Percentiles rank a stretch among this genome's conserved stretches.
These are phyloP conservation scores for Hepsetus odoe DNA, from an alignment of 2,113 vertebrate species.

Conservation along the genomic window DNA sequence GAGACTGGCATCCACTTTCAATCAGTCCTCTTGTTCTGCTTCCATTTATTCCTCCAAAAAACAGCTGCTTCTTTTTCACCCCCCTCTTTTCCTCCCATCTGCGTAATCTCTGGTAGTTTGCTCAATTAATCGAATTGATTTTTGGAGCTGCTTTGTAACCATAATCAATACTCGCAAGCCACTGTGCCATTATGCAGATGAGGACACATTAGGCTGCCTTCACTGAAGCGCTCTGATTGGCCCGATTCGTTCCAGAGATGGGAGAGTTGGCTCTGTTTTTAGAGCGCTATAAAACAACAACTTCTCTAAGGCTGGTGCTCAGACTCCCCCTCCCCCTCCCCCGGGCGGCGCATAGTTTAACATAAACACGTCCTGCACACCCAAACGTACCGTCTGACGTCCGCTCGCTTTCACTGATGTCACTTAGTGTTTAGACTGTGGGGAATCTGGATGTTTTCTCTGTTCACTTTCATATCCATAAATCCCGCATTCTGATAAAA, in stretches of 20 bases:
- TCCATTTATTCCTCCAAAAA: slow-evolving; percentile 59
- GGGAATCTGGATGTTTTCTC: too few relatives aligned
- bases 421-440: too few relatives aligned
- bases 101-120: slow-evolving; percentile 64
- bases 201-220: slow-evolving; percentile 56
- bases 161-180: slow-evolving; percentile 65
- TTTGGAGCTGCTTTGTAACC: slow-evolving; percentile 62
- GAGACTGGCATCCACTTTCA: slow-evolving; percentile 52
- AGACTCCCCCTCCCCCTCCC: too few relatives aligned
- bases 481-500: too few relatives aligned
- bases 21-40: slow-evolving; percentile 69
- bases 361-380: too few relatives aligned
- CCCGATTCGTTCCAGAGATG: slow-evolving; percentile 11
- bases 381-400: too few relatives aligned
- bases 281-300: slow-evolving; percentile 16
- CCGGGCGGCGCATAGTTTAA: too few relatives aligned
- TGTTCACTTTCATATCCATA: too few relatives aligned
- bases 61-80: slow-evolving; percentile 62
- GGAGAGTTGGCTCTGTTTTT: slow-evolving; percentile 23
- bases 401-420: too few relatives aligned
- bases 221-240: slow-evolving; percentile 47
- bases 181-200: slow-evolving; percentile 67
- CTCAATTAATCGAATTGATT: slow-evolving; percentile 70
- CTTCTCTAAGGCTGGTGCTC: too few relatives aligned
- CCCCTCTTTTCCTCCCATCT: slow-evolving; percentile 53